A percentile compares a stretch with the other conserved stretches of the same genome.
Evolutionary conservation across 2,888 invertebrate species (phyloP).

Genomic region (Alentia gelatinosa): DNA sequence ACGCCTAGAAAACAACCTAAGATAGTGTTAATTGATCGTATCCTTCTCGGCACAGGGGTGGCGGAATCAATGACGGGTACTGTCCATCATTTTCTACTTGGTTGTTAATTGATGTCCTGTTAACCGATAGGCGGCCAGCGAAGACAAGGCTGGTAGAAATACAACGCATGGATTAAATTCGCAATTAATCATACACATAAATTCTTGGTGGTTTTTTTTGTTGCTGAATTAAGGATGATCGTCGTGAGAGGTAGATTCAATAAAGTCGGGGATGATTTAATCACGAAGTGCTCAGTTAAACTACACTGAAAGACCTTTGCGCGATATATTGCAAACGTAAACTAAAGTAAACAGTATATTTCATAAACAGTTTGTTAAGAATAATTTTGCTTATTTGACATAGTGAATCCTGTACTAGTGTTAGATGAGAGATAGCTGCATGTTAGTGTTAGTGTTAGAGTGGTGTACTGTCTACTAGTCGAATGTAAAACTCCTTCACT

Average conservation of each 20-base stretch:
- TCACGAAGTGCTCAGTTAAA: no score
- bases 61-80: not conserved
- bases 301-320: no score
- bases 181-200: not conserved
- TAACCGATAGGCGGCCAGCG: not conserved
- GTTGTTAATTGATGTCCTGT: not conserved
- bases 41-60: not conserved
- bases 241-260: not conserved
- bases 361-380: no score
- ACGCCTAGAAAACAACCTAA: not conserved
- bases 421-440: no score
- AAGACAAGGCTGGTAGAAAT: not conserved
- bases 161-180: not conserved
- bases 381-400: no score
- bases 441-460: no score
- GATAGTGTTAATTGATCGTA: not conserved
- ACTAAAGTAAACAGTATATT: no score
- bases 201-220: not conserved
- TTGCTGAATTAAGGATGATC: not conserved
- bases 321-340: no score
- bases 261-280: not conserved
- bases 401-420: no score
- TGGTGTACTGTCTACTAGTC: no score
- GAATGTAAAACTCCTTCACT: no score
- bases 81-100: not conserved